Conservation (phyloP, 2,113 vertebrate genomes). For the Alces alces region DNA sequence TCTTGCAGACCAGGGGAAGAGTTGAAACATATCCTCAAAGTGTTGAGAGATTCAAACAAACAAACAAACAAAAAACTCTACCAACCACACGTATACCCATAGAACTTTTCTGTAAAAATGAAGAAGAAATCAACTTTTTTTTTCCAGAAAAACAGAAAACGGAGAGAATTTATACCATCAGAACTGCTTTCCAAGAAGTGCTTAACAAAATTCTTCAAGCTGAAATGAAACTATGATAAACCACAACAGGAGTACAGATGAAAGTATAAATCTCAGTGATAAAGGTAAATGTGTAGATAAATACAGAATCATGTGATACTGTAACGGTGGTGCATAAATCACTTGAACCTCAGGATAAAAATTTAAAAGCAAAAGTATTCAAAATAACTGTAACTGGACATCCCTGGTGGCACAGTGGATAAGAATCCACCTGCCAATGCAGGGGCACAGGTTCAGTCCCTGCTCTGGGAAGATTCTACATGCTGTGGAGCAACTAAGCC, state of each 20-base stretch:
- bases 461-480: neutral
- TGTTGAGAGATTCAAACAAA: neutral
- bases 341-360: neutral
- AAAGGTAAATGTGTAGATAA: neutral
- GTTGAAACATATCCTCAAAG: neutral
- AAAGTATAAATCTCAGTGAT: neutral
- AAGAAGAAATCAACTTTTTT: neutral
- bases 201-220: neutral
- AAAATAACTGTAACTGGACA: neutral
- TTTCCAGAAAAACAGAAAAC: neutral
- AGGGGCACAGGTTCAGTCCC: neutral
- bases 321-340: neutral
- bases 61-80: neutral
- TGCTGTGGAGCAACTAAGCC: neutral
- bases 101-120: neutral
- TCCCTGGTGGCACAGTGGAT: neutral
- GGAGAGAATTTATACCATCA: neutral
- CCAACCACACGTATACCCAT: neutral
- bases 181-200: neutral
- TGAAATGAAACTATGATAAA: neutral
- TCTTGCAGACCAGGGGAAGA: neutral
- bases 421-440: neutral
- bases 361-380: neutral
- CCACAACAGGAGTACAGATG: neutral
- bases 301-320: neutral